Evolutionary conservation across 2,888 invertebrate genomes (phyloP).

Genomic region (Mythimna loreyi): DNA sequence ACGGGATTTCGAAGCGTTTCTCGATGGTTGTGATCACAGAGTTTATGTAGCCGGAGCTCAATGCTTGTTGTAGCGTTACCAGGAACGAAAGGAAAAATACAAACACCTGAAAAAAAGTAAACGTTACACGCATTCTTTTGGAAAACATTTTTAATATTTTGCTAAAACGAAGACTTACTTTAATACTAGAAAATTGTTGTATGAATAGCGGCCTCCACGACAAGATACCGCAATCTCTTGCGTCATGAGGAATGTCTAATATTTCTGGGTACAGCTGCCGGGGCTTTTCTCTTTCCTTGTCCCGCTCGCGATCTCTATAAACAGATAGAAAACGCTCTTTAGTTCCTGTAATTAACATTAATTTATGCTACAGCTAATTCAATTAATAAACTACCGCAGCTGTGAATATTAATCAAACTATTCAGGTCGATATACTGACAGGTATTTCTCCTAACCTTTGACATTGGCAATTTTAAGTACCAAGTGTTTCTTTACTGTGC

Average conservation of each 20-base stretch:
- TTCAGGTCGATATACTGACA: conserved; percentile 37
- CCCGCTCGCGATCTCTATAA: conserved; percentile 87
- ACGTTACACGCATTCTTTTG: conserved; percentile 26
- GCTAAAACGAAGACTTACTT: conserved; percentile 88
- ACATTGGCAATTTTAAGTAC: conserved; percentile 21
- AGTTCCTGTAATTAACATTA: conserved; percentile 28
- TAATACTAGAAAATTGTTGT: conserved; percentile 97
- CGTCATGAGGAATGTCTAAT: conserved; percentile 92
- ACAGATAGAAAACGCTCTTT: conserved; percentile 45
- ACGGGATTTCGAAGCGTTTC: conserved; percentile 98
- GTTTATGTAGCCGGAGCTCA: conserved; percentile 98
- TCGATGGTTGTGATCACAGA: conserved; percentile 99
- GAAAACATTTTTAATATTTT: background rate
- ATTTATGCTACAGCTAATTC: conserved; percentile 28
- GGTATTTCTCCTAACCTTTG: conserved; percentile 41
- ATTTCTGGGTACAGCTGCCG: conserved; percentile 91
- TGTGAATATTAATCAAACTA: conserved; percentile 34
- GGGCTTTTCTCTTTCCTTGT: conserved; percentile 91
- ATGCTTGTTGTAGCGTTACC: conserved; percentile 97
- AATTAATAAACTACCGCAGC: conserved; percentile 26
- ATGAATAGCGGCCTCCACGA: conserved; percentile 96
- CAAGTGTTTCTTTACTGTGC: background rate
- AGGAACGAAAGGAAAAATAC: conserved; percentile 97
- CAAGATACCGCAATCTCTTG: conserved; percentile 96
- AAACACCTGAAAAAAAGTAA: conserved; percentile 93